phyloP scores from a whole-genome alignment of 2,888 invertebrate genomes.

The Brachypalpus laphriformis region DNA sequence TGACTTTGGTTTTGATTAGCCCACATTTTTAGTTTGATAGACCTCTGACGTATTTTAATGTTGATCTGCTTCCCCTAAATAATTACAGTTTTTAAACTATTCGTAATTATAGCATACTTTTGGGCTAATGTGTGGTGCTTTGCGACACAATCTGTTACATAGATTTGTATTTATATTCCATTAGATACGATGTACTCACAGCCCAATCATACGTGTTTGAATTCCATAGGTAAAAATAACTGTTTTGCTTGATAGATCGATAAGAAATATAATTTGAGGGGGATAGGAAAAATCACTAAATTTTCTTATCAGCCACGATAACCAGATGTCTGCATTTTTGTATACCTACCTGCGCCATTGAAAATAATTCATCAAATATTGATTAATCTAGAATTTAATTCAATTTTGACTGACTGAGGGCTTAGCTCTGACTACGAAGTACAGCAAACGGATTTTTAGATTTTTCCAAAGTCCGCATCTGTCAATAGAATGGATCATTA shows the following conservation, averaged over 20 bases:
- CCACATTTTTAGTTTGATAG: too few species aligned
- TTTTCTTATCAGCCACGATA: not conserved
- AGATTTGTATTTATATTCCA: not conserved
- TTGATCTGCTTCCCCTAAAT: too few species aligned
- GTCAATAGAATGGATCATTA: too few species aligned
- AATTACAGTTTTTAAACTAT: not conserved
- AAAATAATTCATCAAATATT: not conserved
- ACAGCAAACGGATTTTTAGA: too few species aligned
- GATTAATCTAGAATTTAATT: not conserved
- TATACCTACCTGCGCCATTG: not conserved
- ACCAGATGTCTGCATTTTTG: not conserved
- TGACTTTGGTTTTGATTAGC: too few species aligned
- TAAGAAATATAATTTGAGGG: not conserved
- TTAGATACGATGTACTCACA: too few species aligned
- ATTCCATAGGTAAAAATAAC: not conserved
- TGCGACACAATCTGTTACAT: too few species aligned
- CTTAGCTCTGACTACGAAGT: not conserved
- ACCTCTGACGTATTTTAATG: too few species aligned
- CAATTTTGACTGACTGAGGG: not conserved
- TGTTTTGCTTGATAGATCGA: too few species aligned
- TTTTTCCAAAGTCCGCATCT: not conserved
- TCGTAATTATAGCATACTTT: not conserved
- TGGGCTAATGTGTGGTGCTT: slow-evolving; percentile 1
- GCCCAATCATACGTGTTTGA: not conserved
- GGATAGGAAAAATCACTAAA: not conserved